Conservation (phyloP, 2,797 vertebrate genomes). For the Loriculus beryllinus region DNA sequence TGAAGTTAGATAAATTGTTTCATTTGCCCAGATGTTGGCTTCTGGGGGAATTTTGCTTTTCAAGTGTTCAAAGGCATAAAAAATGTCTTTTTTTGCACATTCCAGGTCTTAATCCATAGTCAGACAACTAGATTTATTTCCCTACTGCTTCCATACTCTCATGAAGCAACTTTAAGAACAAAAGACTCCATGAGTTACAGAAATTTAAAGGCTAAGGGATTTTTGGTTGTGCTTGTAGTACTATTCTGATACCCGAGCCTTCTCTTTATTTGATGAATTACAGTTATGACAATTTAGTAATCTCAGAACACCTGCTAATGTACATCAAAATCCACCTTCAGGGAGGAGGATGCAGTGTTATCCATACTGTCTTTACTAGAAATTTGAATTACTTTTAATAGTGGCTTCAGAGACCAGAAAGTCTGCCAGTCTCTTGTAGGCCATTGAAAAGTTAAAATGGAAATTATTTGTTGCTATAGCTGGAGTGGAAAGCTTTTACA, state of each 20-base stretch:
- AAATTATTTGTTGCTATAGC: background rate
- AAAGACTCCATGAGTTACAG: background rate
- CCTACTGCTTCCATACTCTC: background rate
- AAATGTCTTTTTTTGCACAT: background rate
- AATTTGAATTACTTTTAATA: background rate
- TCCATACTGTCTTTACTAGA: background rate
- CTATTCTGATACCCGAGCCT: background rate
- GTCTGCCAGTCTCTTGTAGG: background rate
- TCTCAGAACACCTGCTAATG: background rate
- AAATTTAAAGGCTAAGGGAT: background rate
- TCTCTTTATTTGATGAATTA: conserved; percentile 16
- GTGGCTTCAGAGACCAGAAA: background rate
- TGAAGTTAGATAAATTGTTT: background rate
- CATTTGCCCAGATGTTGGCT: background rate
- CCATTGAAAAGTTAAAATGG: background rate
- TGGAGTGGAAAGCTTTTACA: background rate
- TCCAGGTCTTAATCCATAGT: background rate
- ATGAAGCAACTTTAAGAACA: background rate
- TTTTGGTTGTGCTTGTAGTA: background rate
- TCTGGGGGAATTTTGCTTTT: background rate
- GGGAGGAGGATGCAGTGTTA: background rate
- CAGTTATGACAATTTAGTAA: background rate
- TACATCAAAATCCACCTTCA: background rate
- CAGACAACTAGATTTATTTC: background rate
- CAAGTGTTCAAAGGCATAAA: background rate